These are phyloP conservation scores for Thrips palmi DNA, from an alignment of 1,140 invertebrate genomes.

Conservation along the genomic window DNA sequence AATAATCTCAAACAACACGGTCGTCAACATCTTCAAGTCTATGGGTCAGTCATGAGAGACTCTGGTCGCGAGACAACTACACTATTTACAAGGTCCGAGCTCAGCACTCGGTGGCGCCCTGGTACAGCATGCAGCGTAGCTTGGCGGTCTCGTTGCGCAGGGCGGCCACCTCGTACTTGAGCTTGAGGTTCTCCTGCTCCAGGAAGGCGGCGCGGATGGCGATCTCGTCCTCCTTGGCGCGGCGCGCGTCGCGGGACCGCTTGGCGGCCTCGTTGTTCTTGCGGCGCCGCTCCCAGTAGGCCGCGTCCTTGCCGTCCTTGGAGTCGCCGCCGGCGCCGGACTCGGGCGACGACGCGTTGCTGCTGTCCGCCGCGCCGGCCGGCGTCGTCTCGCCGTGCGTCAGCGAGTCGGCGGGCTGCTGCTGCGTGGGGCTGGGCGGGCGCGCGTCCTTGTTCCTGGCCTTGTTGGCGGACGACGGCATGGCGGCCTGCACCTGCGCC, in stretches of 20 bases:
- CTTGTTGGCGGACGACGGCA: neutral
- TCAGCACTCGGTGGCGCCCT: no score
- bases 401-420: slow-evolving; percentile 11
- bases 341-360: neutral
- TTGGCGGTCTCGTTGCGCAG: slow-evolving; percentile 36
- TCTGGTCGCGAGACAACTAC: no score
- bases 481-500: slow-evolving; percentile 36
- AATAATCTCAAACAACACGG: no score
- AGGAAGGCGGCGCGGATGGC: slow-evolving; percentile 72
- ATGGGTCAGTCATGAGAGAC: no score
- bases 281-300: slow-evolving; percentile 69
- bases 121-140: slow-evolving; percentile 33
- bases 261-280: slow-evolving; percentile 96
- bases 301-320: slow-evolving; percentile 45
- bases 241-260: slow-evolving; percentile 70
- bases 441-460: no score
- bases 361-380: neutral
- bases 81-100: no score
- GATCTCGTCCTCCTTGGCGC: slow-evolving; percentile 82
- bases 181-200: slow-evolving; percentile 28
- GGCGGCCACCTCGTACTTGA: slow-evolving; percentile 26
- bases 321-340: slow-evolving; percentile 13
- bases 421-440: slow-evolving; percentile 9
- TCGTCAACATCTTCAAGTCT: no score
- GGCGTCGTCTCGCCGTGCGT: no score